These are phyloP conservation scores for Solea solea DNA, from an alignment of 2,113 vertebrate genomes.

Conservation along the genomic window DNA sequence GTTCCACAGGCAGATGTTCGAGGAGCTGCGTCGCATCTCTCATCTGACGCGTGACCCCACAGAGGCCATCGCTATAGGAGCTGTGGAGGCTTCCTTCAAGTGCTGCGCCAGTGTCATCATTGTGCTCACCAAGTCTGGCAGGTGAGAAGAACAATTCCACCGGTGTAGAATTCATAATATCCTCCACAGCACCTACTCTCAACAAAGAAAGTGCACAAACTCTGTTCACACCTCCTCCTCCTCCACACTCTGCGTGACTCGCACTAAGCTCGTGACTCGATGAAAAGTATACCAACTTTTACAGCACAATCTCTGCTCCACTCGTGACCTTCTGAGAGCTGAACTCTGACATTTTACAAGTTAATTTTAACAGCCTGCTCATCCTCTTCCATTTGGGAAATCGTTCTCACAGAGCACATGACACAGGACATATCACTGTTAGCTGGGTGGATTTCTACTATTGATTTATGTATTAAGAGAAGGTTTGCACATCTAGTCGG, in stretches of 20 bases:
- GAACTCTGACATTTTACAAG: constrained; percentile 82
- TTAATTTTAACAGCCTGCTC: constrained; percentile 82
- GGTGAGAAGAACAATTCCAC: constrained; percentile 80
- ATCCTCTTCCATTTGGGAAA: constrained; percentile 41
- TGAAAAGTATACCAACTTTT: constrained; percentile 53
- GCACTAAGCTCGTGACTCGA: constrained; percentile 9
- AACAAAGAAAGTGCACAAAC: constrained; percentile 23
- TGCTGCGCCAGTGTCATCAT: constrained; percentile 97
- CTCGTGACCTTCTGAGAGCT: constrained; percentile 76
- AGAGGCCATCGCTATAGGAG: constrained; percentile 91
- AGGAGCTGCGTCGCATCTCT: constrained; percentile 93
- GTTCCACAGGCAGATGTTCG: constrained; percentile 98
- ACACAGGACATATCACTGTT: constrained; percentile 32
- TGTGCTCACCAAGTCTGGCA: constrained; percentile 96
- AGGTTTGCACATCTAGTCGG: not conserved
- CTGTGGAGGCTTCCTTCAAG: constrained; percentile 98
- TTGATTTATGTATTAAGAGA: constrained; percentile 1
- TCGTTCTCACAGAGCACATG: constrained; percentile 40
- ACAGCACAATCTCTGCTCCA: constrained; percentile 44
- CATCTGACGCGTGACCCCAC: constrained; percentile 96
- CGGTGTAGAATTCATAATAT: constrained; percentile 33
- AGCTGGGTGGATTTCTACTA: constrained; percentile 29
- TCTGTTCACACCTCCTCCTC: constrained; percentile 2
- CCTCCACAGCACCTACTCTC: constrained; percentile 1
- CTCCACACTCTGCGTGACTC: constrained; percentile 14